These are phyloP conservation scores for Deroplatys truncata DNA, from an alignment of 2,888 invertebrate species.

Conservation along the genomic window DNA sequence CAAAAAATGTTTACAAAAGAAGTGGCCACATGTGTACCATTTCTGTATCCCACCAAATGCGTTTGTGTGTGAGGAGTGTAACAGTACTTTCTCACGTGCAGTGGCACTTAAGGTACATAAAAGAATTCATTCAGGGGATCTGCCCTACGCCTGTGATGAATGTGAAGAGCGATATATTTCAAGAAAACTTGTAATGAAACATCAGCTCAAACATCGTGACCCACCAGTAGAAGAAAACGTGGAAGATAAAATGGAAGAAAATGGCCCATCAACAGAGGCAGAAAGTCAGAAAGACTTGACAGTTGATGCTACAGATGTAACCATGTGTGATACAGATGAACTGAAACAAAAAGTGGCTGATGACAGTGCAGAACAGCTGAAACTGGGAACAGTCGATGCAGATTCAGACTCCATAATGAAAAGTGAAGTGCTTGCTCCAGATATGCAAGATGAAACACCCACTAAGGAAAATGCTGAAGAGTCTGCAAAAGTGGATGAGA, in stretches of 20 bases:
- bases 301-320: not conserved
- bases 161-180: slow-evolving; percentile 79
- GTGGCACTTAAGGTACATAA: slow-evolving; percentile 81
- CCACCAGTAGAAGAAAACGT: slow-evolving; percentile 34
- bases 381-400: slow-evolving; percentile 43
- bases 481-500: slow-evolving; percentile 8
- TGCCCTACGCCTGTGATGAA: slow-evolving; percentile 67
- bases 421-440: slow-evolving; percentile 36
- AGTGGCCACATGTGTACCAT: slow-evolving; percentile 89
- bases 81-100: slow-evolving; percentile 67
- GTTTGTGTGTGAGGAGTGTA: slow-evolving; percentile 79
- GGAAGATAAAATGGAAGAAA: slow-evolving; percentile 32
- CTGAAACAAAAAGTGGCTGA: slow-evolving; percentile 29
- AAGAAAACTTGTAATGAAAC: slow-evolving; percentile 69
- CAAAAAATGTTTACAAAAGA: slow-evolving; percentile 80
- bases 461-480: slow-evolving; percentile 43
- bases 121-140: slow-evolving; percentile 67
- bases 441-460: slow-evolving; percentile 44
- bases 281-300: slow-evolving; percentile 33
- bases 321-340: slow-evolving; percentile 32
- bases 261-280: slow-evolving; percentile 13
- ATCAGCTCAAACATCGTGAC: slow-evolving; percentile 59
- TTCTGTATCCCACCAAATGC: slow-evolving; percentile 78
- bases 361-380: slow-evolving; percentile 34
- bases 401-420: slow-evolving; percentile 43